phyloP scores from a whole-genome alignment of 1,140 invertebrate species.

The Spodoptera litura region DNA sequence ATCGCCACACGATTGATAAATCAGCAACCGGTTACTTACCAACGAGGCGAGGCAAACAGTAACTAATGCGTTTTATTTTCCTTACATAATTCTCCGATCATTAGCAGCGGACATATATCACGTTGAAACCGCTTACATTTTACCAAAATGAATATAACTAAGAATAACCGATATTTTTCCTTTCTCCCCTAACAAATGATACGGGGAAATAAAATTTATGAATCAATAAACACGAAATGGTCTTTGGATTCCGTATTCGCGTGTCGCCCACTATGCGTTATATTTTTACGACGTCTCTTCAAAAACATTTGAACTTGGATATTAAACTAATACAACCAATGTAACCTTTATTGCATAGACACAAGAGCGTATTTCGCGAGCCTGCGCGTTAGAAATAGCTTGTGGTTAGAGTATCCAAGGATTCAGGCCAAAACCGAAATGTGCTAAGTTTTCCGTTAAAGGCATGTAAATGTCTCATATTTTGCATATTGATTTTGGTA shows the following conservation, averaged over 20 bases:
- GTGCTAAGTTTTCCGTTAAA: slow-evolving; percentile 43
- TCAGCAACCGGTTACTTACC: background rate
- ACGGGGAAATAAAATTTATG: slow-evolving; percentile 43
- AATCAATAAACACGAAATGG: slow-evolving; percentile 45
- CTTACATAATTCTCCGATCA: slow-evolving; percentile 37
- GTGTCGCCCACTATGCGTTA: slow-evolving; percentile 50
- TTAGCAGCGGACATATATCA: slow-evolving; percentile 34
- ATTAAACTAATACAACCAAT: background rate
- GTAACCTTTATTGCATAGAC: slow-evolving; percentile 1
- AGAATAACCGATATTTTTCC: slow-evolving; percentile 35
- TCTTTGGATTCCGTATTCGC: slow-evolving; percentile 35
- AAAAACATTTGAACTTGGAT: slow-evolving; percentile 28
- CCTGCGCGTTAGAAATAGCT: background rate
- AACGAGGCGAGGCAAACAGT: background rate
- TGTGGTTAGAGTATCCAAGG: slow-evolving; percentile 27
- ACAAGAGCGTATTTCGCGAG: slow-evolving; percentile 1
- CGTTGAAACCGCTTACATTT: slow-evolving; percentile 21
- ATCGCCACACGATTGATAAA: slow-evolving; percentile 8
- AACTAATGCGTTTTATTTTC: slow-evolving; percentile 31
- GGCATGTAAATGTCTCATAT: slow-evolving; percentile 37
- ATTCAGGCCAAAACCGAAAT: slow-evolving; percentile 29
- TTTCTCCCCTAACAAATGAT: slow-evolving; percentile 33
- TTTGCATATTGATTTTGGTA: slow-evolving; percentile 42
- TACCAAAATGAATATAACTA: slow-evolving; percentile 27
- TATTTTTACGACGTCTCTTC: slow-evolving; percentile 53